Conservation (phyloP, 2,797 vertebrate species). For the Thunnus albacares region DNA sequence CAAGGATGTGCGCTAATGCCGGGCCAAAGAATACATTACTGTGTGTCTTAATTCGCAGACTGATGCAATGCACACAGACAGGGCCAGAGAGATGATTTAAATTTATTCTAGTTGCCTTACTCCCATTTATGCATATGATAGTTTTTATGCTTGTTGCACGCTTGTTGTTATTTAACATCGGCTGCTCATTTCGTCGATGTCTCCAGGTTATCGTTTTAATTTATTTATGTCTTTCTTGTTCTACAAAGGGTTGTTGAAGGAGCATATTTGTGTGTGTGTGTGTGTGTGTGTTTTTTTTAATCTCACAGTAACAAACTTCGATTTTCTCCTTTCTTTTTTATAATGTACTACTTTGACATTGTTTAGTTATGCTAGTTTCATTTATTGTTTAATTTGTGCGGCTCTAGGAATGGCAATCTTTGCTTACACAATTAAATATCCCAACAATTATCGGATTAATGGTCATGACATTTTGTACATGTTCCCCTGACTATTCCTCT, state of each 20-base stretch:
- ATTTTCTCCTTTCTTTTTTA: background rate
- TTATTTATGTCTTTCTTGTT: slow-evolving; percentile 22
- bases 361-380: background rate
- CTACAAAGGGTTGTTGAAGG: slow-evolving; percentile 17
- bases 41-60: slow-evolving; percentile 28
- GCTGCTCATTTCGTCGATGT: slow-evolving; percentile 12
- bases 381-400: too few species aligned
- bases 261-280: too few species aligned
- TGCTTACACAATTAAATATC: background rate
- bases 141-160: slow-evolving; percentile 16
- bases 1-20: slow-evolving; percentile 29
- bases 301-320: background rate
- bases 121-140: slow-evolving; percentile 14
- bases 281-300: background rate
- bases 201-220: slow-evolving; percentile 43
- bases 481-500: background rate
- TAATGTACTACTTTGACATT: background rate
- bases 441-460: background rate
- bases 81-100: slow-evolving; percentile 9
- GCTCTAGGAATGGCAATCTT: background rate
- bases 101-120: slow-evolving; percentile 13
- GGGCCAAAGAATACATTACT: slow-evolving; percentile 22
- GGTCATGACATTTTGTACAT: background rate
- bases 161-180: slow-evolving; percentile 24
- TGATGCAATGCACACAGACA: slow-evolving; percentile 3